Base-by-base conservation (phyloP, 2,797 vertebrate species). In the Pterois miles region DNA sequence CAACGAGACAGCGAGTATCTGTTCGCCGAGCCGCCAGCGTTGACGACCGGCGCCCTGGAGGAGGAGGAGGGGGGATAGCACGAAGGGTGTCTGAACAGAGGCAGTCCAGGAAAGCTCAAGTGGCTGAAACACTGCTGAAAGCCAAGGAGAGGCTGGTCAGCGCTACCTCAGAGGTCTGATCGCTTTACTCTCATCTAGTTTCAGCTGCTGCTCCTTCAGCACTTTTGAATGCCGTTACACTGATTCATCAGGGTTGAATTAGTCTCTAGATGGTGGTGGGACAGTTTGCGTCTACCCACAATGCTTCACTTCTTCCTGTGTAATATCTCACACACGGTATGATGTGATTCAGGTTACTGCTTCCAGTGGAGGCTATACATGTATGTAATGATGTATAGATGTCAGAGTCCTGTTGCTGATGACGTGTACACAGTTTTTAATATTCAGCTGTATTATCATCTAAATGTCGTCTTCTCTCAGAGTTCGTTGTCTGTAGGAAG, bases 401-500 rank as follows among this genome's bases (percentile, higher is more conserved):
- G 33, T 10, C 10, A 20, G 20, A 46, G 43, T 46, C 43, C 43
- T 46, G 43, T 46, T 46, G 43, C 43, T 46, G 43, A 46, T 25
- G 52, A 25, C 25, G 0, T 25, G 52, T 53, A 53, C 11, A 53
- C 50, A 33, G 18, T 18, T 23, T 18, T 18, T 31, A 46, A 46
- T 8, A 46, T 46, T 8, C 43, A 16, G 54, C 54, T 20, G 16
- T n/a, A n/a, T n/a, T 22, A 11, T 22, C 8, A 50, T 50, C 46
- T 50, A 50, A 22, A 50, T 50, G 8, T 64, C 5, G 4, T 77
- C 23, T 72, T 12, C 31, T 3, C 48, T 25, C 85, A 98, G 97
- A 98, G 97, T 76, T 98, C 97, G 0, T 78, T 97, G 63, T 98
- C 97, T 6, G 92, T 97, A 60, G 96, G 96, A 73, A 98, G 97